Evolutionary conservation across 2,113 vertebrate genomes (phyloP).

Genomic region (Sisor rabdophorus): DNA sequence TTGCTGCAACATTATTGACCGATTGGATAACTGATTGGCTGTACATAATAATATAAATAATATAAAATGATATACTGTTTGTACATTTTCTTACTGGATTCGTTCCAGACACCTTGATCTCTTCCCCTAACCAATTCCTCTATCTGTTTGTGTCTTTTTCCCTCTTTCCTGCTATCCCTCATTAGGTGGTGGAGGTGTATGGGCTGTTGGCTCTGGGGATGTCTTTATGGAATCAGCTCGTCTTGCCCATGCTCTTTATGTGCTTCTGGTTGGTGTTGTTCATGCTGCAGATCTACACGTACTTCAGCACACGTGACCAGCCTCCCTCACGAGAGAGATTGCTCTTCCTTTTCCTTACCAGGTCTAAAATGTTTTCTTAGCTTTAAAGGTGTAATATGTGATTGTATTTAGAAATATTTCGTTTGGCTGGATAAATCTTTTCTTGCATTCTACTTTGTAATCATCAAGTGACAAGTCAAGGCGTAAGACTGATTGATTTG

Average conservation of each 20-base stretch:
- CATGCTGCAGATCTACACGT: conserved; percentile 95
- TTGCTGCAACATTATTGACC: too few relatives aligned
- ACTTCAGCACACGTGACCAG: conserved; percentile 93
- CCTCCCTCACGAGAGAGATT: conserved; percentile 92
- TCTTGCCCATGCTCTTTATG: conserved; percentile 97
- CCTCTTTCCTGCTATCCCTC: neutral
- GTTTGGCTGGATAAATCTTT: too few relatives aligned
- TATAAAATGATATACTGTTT: too few relatives aligned
- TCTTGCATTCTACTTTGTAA: too few relatives aligned
- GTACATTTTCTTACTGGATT: neutral
- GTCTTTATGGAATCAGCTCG: conserved; percentile 98
- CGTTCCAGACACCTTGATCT: neutral
- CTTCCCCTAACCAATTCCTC: neutral
- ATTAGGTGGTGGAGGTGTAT: conserved; percentile 94
- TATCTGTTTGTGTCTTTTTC: neutral
- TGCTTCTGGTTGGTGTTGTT: conserved; percentile 98
- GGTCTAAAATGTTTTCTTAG: conserved; percentile 62
- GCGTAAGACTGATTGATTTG: too few relatives aligned
- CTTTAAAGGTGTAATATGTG: too few relatives aligned
- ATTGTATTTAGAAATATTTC: too few relatives aligned
- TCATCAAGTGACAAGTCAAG: too few relatives aligned
- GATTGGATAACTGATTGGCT: too few relatives aligned
- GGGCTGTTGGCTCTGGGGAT: conserved; percentile 93
- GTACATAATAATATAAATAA: too few relatives aligned
- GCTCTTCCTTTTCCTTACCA: conserved; percentile 95